Evolutionary conservation across 1,140 invertebrate species (phyloP).

Genomic region (Triops cancriformis): DNA sequence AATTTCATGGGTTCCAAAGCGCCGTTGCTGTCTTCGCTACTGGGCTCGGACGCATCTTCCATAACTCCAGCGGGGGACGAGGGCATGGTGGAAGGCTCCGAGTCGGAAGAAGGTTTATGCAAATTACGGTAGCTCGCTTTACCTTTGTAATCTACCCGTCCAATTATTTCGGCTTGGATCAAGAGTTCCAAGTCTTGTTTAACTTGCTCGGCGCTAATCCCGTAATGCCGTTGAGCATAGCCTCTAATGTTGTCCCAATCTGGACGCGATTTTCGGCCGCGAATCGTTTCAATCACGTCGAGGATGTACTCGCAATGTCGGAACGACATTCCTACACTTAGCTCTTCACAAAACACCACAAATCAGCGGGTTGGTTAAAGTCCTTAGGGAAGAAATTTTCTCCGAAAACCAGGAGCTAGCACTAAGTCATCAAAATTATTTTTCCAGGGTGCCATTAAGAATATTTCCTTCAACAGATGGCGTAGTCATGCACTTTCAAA

Average conservation of each 20-base stretch:
- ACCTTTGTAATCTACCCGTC: slow-evolving; percentile 79
- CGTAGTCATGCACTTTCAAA: not conserved
- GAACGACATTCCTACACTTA: not conserved
- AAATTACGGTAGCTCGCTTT: slow-evolving; percentile 74
- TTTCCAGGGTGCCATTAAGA: not conserved
- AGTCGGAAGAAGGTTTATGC: slow-evolving; percentile 40
- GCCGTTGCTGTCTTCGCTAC: slow-evolving; percentile 2
- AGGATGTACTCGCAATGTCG: slow-evolving; percentile 36
- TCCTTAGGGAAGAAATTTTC: not conserved
- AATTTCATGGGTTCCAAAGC: not conserved
- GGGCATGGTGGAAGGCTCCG: not conserved
- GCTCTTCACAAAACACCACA: not conserved
- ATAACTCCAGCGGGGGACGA: not conserved
- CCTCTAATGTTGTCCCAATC: slow-evolving; percentile 72
- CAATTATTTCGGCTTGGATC: slow-evolving; percentile 63
- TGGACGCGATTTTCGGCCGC: slow-evolving; percentile 68
- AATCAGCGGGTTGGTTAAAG: not conserved
- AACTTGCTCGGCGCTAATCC: slow-evolving; percentile 58
- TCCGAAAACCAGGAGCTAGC: not conserved
- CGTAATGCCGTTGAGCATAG: slow-evolving; percentile 62
- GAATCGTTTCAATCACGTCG: slow-evolving; percentile 72
- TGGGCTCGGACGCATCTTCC: slow-evolving; percentile 21
- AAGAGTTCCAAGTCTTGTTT: slow-evolving; percentile 62
- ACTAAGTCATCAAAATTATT: not conserved
- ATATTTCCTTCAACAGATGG: not conserved